Base-by-base conservation (phyloP, 2,113 vertebrate species). In the Asarcornis scutulata region DNA sequence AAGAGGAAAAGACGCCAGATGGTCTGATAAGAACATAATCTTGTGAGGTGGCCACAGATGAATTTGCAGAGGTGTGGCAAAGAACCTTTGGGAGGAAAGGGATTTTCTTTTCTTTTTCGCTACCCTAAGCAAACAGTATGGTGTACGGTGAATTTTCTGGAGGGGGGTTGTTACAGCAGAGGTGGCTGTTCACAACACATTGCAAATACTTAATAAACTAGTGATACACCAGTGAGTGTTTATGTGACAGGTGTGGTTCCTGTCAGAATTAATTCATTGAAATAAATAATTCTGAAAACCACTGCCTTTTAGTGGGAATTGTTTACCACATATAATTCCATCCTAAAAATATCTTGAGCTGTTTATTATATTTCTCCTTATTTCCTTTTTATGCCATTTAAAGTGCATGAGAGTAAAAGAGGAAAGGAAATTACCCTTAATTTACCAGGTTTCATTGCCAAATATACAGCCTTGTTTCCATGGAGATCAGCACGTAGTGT, bases 401-500 rank as follows among this genome's bases (percentile, higher is more conserved):
- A 92, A 83, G 72, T 94, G 67, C 42, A 8, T 56, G 32, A 63
- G 84, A 94, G 86, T 73, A 72, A 69, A 71, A 82, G 75, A 83
- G 14, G 18, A 72, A 11, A 62, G 76, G 32, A 91, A 62, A 88
- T 93, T 63, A 27, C 55, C 31, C 85, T 88, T 74, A 83, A 95
- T 96, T 96, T 84, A 68, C 42, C 12, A 50, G 56, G 36, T 32
- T 26, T 89, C 91, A 91, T 96, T 89, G 59, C 77, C 78, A 81
- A 81, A 91, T 84, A 21, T 42, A 60, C 52, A 91, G 46, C 38
- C 68, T 82, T 72, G 93, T 97, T 96, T 40, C 90, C 59, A 48
- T 92, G 84, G 90, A 93, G 82, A 97, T 96, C 50, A 71, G 86
- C 25, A 68, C 91, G 53, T 34, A 83, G 16, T 36, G 86, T n/a